Evolutionary conservation across 2,113 vertebrate species (phyloP).

Genomic region (Lota lota): DNA sequence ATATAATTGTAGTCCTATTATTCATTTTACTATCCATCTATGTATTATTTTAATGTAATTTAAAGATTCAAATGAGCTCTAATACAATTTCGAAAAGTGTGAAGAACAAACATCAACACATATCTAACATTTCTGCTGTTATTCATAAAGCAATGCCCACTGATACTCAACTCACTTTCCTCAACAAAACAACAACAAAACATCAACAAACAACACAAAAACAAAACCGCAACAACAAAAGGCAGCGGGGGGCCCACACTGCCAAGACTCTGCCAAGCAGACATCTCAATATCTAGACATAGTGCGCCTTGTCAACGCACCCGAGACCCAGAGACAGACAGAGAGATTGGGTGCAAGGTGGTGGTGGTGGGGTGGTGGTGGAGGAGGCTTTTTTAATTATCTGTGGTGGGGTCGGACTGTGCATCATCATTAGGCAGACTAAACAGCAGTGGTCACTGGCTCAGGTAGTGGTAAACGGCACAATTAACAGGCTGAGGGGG

Average conservation of each 20-base stretch:
- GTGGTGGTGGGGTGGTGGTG: conserved; percentile 39
- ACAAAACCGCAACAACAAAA: too few relatives aligned
- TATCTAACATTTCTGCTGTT: too few relatives aligned
- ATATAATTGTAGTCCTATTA: too few relatives aligned
- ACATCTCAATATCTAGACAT: conserved; percentile 76
- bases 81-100: too few relatives aligned
- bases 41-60: too few relatives aligned
- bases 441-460: conserved; percentile 98
- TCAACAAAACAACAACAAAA: conserved; percentile 6
- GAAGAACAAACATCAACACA: too few relatives aligned
- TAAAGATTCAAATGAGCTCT: too few relatives aligned
- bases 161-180: too few relatives aligned
- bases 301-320: conserved; percentile 71
- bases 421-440: conserved; percentile 99
- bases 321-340: conserved; percentile 69
- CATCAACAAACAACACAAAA: too few relatives aligned
- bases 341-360: conserved; percentile 49
- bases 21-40: too few relatives aligned
- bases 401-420: conserved; percentile 92
- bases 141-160: too few relatives aligned
- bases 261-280: conserved; percentile 59
- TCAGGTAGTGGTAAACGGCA: conserved; percentile 98
- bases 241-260: conserved; percentile 34
- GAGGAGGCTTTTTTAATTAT: conserved; percentile 91
- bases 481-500: conserved; percentile 95